Evolutionary conservation across 2,113 vertebrate species (phyloP), one percentile per base, ranked within the genome.

Genomic region (Dicentrarchus labrax): DNA sequence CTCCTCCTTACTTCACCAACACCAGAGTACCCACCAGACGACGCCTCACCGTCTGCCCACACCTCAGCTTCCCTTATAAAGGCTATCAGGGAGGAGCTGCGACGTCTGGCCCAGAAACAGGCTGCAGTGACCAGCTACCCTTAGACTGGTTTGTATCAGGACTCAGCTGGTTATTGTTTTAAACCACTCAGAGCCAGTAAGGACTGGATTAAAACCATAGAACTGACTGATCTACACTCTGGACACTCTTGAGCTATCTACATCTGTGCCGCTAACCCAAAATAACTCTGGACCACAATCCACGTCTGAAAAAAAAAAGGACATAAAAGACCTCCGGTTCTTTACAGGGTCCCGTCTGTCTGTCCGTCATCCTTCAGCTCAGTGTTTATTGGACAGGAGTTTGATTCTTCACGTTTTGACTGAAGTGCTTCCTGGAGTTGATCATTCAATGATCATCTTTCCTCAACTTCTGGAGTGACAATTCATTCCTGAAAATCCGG

Each of bases 61-160:
- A 98, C 97, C 2, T 99, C 98, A 0, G 97, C 98, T 76, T 99
- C 98, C 6, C 97, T 99, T 71, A 99, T 99, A 90, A 99, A 98
- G 96, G 97, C 98, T 21, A 99, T 99, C 92, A 96, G 98, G 69
- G 98, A 99, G 96, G 98, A 99, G 93, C 97, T 99, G 50, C 96
- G 98, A 8, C 97, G 97, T n/a, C 96, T 99, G 68, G 98, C 98
- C 78, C 98, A 98, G 95, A 99, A 98, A 94, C 98, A 99, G 95
- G 96, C 94, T 4, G 66, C 96, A 4, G 95, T 97, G 75, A 96
- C 96, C 81, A 96, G 94, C 94, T 98, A 98, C 94, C 97, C 87
- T 0, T 95, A 97, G 81, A 97, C 86, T 96, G 95, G 80, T 94
- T 50, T 54, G 76, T 73, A 80, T 64, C 76, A 86, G 73, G 59